A percentile compares a stretch with the other conserved stretches of the same genome.
Conservation (phyloP, 2,113 vertebrate species). For the Scartelaos histophorus region DNA sequence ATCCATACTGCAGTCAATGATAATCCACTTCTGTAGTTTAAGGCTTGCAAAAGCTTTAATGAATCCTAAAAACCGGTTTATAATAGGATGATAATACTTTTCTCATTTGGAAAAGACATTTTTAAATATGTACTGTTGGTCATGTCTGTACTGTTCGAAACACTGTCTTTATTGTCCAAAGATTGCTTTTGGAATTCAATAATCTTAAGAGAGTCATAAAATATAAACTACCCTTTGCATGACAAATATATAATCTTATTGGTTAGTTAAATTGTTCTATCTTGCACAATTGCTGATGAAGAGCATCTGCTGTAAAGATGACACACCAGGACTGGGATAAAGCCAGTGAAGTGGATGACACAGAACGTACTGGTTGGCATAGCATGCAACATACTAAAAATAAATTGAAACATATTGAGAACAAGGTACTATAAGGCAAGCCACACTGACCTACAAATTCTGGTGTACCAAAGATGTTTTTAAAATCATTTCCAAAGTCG, state of each 20-base stretch:
- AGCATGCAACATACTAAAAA: not conserved
- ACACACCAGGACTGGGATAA: not conserved
- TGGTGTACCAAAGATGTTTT: constrained; percentile 97
- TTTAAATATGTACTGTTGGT: no score
- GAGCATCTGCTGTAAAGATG: not conserved
- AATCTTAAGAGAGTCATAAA: not conserved
- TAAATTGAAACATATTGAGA: not conserved
- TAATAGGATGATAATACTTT: not conserved
- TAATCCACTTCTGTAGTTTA: not conserved
- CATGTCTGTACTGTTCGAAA: no score
- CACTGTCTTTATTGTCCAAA: no score
- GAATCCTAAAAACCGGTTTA: not conserved
- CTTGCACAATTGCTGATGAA: not conserved
- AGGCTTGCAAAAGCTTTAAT: not conserved
- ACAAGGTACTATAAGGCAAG: not conserved
- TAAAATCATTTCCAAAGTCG: constrained; percentile 97
- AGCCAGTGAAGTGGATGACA: not conserved
- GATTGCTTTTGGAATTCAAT: not conserved
- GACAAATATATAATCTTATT: not conserved
- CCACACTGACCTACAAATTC: constrained; percentile 93
- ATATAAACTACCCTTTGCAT: not conserved
- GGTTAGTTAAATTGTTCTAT: not conserved
- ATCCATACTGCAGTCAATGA: not conserved
- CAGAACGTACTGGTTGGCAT: no score
- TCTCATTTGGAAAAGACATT: no score